Conservation (phyloP, 2,113 vertebrate genomes). For the Aldabrachelys gigantea region DNA sequence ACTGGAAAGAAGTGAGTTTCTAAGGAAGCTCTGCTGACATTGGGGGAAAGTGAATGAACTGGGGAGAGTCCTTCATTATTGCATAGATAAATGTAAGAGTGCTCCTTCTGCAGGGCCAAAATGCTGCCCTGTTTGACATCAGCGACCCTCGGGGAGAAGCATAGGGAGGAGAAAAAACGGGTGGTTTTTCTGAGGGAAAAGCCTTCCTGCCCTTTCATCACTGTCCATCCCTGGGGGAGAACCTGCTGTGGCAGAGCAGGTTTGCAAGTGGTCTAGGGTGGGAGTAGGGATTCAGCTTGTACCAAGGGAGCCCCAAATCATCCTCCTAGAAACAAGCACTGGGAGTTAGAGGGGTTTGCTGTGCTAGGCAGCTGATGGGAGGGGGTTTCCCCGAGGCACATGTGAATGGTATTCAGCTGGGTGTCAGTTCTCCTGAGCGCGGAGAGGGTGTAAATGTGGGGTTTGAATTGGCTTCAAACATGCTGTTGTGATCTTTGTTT, state of each 20-base stretch:
- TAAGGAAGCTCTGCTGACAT: accelerated
- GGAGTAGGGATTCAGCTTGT: background rate
- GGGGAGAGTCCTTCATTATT: background rate
- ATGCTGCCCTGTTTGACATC: background rate
- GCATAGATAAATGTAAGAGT: background rate
- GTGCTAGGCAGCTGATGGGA: background rate
- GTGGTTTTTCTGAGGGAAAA: too few relatives aligned
- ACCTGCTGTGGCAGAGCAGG: background rate
- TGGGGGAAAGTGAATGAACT: background rate
- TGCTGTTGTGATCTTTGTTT: slow-evolving; percentile 11
- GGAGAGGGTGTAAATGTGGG: background rate
- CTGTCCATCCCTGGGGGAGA: too few relatives aligned
- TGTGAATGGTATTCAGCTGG: accelerated
- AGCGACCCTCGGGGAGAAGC: accelerated
- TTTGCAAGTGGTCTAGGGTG: background rate
- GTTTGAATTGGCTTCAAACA: background rate
- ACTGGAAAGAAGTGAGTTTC: accelerated
- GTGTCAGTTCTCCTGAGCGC: background rate
- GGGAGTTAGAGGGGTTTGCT: background rate
- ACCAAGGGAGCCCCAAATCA: too few relatives aligned
- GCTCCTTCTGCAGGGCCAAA: accelerated
- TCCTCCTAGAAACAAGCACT: background rate
- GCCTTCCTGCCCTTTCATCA: background rate
- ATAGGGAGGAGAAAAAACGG: background rate
- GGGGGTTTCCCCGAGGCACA: background rate